These are phyloP conservation scores for Crotalus helleri DNA, from an alignment of 2,113 vertebrate species.

Conservation along the genomic window DNA sequence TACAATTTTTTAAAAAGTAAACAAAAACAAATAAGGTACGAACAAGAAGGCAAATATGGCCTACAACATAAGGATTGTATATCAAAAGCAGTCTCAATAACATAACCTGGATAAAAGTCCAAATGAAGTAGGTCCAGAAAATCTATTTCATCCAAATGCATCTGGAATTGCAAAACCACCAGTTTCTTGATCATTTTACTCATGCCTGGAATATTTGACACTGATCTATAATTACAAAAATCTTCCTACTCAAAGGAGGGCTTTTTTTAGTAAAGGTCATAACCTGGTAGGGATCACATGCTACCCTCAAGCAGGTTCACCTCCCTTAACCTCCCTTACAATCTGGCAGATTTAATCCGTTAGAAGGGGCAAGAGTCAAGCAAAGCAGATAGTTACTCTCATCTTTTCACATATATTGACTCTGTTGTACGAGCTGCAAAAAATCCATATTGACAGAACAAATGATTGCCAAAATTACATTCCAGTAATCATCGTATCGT, in stretches of 20 bases:
- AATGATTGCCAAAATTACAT: not conserved
- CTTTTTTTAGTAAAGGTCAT: not conserved
- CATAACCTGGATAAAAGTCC: not conserved
- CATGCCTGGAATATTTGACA: not conserved
- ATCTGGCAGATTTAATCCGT: not conserved
- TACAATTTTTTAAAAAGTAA: not conserved
- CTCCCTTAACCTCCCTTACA: not conserved
- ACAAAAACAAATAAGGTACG: not conserved
- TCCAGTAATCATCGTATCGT: not conserved
- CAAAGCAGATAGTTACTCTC: not conserved
- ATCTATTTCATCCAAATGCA: not conserved
- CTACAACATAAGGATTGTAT: not conserved
- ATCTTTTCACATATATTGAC: not conserved
- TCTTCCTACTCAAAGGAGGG: not conserved
- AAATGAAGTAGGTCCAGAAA: not conserved
- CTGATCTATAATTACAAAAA: not conserved
- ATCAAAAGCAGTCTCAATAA: not conserved
- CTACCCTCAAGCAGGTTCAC: not conserved
- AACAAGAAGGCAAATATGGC: not conserved
- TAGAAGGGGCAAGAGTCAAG: not conserved
- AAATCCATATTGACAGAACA: not conserved
- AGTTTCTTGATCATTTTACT: not conserved
- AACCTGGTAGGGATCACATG: not conserved
- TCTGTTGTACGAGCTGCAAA: not conserved
- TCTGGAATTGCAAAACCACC: not conserved